Evolutionary conservation across 2,888 invertebrate genomes (phyloP).

Genomic region (Lordiphosa fenestrarum): DNA sequence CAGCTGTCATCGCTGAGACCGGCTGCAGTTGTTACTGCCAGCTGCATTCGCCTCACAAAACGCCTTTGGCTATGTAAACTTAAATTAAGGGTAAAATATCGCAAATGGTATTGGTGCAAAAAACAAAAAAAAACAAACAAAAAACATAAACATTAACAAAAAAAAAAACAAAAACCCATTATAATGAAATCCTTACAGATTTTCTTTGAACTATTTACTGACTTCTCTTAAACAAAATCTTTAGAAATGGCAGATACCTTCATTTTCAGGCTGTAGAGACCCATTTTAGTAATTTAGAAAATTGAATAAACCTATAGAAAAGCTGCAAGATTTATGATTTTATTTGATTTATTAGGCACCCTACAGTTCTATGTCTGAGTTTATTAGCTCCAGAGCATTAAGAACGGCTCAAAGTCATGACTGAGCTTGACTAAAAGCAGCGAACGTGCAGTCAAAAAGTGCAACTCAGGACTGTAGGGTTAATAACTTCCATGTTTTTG

Average conservation of each 20-base stretch:
- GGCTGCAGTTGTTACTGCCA: conserved; percentile 40
- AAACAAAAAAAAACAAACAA: conserved; percentile 45
- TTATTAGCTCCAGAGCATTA: too few species aligned
- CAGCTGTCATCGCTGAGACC: conserved; percentile 55
- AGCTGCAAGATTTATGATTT: conserved; percentile 33
- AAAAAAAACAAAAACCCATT: conserved; percentile 34
- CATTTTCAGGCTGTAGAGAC: conserved; percentile 6
- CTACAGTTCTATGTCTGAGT: too few species aligned
- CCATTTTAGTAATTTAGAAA: conserved; percentile 6
- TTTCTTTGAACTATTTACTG: conserved; percentile 5
- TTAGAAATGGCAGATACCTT: neutral
- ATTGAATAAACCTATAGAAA: conserved; percentile 27
- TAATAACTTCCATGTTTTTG: too few species aligned
- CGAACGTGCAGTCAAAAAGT: too few species aligned
- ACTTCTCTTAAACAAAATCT: conserved; percentile 4
- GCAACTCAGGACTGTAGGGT: too few species aligned
- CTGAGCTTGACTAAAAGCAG: too few species aligned
- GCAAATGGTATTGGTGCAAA: conserved; percentile 79
- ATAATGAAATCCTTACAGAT: conserved; percentile 12
- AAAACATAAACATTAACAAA: conserved; percentile 41
- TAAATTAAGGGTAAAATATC: conserved; percentile 79
- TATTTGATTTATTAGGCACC: too few species aligned
- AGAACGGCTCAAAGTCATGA: too few species aligned
- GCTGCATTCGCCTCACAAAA: conserved; percentile 29
- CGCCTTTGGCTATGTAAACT: conserved; percentile 72